Base-by-base conservation (phyloP, 2,888 invertebrate genomes). In the Torymus aiolomorphi region DNA sequence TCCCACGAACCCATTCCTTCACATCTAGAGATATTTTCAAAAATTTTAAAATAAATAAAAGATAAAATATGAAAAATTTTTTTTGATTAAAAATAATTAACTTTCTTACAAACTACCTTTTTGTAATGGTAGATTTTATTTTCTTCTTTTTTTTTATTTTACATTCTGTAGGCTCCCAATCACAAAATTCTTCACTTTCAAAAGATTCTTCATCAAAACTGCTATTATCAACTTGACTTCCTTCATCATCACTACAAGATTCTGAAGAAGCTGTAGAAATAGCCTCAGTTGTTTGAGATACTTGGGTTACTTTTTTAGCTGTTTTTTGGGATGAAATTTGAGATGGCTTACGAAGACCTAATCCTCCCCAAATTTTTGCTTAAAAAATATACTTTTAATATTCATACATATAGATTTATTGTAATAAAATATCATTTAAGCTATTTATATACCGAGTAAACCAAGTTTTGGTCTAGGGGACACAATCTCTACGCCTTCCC, bases 1-100 rank as follows among this genome's bases (percentile, higher is more conserved):
- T 94, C 94, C 97, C 97, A 97, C 85, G 94, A 93, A 31, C 94
- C 93, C 5, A 93, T 93, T 12, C 91, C 91, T 63, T 92, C 92
- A 63, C 91, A 84, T 70, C 87, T 88, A 42, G 31, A 31, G 31
- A 31, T 31, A 31, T 4, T 5, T 31, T 31, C n/a, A 31, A 31
- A 31, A 31, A 31, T 31, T 31, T 31, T 31, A 31, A 31, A 31
- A 4, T 31, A 31, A 31, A 31, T 31, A 5, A 31, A 31, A 31
- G 31, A 31, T 31, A 31, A 31, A 31, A 31, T 31, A 31, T 31
- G 4, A 0, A 31, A 31, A 31, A 31, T 31, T 5, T 5, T 31
- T 31, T 31, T 5, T 5, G 5, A 31, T 31, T 31, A 31, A 31
- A 31, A 31, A 31, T 3, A 31, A 31, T 31, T 31, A 31, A 31